Evolutionary conservation across 2,797 vertebrate genomes (phyloP), one percentile per base, ranked within the genome.

Genomic region (Cirrhinus mrigala): DNA sequence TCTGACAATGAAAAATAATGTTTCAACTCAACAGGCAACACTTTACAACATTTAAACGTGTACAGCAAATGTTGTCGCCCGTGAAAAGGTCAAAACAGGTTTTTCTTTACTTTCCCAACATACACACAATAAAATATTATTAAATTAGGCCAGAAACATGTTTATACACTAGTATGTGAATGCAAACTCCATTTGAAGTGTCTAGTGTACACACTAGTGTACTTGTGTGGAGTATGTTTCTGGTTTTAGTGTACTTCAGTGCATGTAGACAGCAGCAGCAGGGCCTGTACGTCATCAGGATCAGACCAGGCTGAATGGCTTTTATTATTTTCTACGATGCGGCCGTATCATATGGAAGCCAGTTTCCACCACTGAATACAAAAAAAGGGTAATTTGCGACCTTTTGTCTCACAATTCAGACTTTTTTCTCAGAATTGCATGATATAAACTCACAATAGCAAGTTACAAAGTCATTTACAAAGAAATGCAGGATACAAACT

Each of bases 291-390:
- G 24, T 24, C 54, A 54, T 69, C 12, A 14, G n/a, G 7, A 73
- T 69, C 86, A 77, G 78, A 83, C 62, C 82, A 27, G 86, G 40
- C 79, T 80, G 20, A 83, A 87, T 87, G 86, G 86, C 86, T 87
- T 87, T 84, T 70, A 48, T 78, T 70, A 22, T 86, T 52, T 60
- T 78, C 56, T 75, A 70, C 12, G 16, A 33, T 11, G 69, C 16
- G 24, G 50, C 71, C 62, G 50, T 46, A 69, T 18, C 27, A 18
- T 33, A 18, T 33, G 62, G 27, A 66, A 66, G 15, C 62, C 15
- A 18, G 62, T 33, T 66, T 66, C 62, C 27, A 27, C 27, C 62
- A 18, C 27, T 33, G 62, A 66, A 66, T 33, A 33, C 18, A 58
- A 22, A n/a, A 58, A 58, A n/a, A 58, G 4, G 22, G 9, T n/a